Evolutionary conservation across 2,113 vertebrate genomes (phyloP).

Genomic region (Melanerpes formicivorus): DNA sequence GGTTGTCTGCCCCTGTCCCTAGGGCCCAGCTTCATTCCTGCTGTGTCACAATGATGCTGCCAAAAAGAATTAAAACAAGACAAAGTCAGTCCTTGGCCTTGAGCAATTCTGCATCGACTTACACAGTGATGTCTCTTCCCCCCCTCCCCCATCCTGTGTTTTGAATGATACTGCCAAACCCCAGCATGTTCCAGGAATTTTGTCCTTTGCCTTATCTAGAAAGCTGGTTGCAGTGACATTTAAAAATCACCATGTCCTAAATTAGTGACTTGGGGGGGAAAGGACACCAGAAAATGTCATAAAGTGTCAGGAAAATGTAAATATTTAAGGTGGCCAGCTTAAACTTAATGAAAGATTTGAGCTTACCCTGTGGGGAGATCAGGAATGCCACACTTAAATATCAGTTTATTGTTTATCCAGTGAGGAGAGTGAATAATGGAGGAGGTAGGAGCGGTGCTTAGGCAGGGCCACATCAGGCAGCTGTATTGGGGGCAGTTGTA

Average conservation of each 20-base stretch:
- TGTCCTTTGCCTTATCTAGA: not conserved
- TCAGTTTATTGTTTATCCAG: constrained; percentile 27
- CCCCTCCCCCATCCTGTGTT: not conserved
- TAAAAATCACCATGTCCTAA: constrained; percentile 40
- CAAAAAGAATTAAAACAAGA: no score
- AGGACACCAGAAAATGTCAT: constrained; percentile 25
- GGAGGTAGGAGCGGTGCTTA: not conserved
- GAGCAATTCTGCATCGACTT: not conserved
- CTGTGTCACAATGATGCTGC: not conserved
- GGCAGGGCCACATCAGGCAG: not conserved
- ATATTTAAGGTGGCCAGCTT: constrained; percentile 58
- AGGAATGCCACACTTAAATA: constrained; percentile 40
- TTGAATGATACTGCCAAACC: not conserved
- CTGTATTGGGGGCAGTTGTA: not conserved
- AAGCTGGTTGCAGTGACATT: constrained; percentile 33
- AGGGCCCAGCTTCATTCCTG: not conserved
- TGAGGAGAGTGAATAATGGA: constrained; percentile 3
- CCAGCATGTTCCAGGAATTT: not conserved
- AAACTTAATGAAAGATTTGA: constrained; percentile 49
- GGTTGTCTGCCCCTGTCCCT: not conserved
- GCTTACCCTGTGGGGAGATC: constrained; percentile 40
- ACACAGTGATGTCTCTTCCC: not conserved
- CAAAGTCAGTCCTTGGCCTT: not conserved
- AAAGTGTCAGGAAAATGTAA: constrained; percentile 42
- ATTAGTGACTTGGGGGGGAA: not conserved